Evolutionary conservation across 2,888 invertebrate species (phyloP).

Genomic region (Athetis lepigone): DNA sequence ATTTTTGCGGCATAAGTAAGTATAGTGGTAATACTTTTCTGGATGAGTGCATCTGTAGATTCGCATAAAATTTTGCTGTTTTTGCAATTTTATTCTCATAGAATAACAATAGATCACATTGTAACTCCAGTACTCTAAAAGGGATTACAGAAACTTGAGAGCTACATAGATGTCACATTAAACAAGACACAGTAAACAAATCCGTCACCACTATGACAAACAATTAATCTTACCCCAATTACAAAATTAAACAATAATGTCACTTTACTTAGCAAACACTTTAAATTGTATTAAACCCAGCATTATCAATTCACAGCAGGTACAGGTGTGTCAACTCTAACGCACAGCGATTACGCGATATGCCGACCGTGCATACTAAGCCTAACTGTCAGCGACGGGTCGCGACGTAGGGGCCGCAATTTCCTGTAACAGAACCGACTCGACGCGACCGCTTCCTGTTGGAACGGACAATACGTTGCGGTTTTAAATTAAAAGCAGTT

Average conservation of each 20-base stretch:
- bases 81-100: no score
- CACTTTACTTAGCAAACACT: constrained; percentile 47
- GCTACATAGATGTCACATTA: constrained; percentile 8
- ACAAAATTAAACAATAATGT: constrained; percentile 50
- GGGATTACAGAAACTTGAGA: neutral
- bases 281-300: constrained; percentile 44
- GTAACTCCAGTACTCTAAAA: neutral
- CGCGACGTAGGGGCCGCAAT: constrained; percentile 71
- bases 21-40: no score
- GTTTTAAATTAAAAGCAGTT: constrained; percentile 74
- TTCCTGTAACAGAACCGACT: constrained; percentile 74
- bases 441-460: constrained; percentile 69
- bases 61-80: no score
- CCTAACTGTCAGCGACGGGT: constrained; percentile 58
- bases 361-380: constrained; percentile 58
- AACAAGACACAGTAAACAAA: constrained; percentile 20
- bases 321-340: constrained; percentile 62
- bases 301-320: constrained; percentile 63
- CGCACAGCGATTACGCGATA: constrained; percentile 60
- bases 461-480: constrained; percentile 70
- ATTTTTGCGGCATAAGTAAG: no score
- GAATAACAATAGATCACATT: neutral
- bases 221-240: constrained; percentile 44
- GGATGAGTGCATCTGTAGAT: no score
- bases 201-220: constrained; percentile 25